Evolutionary conservation across 1,140 invertebrate genomes (phyloP).

Genomic region (Papilio machaon): DNA sequence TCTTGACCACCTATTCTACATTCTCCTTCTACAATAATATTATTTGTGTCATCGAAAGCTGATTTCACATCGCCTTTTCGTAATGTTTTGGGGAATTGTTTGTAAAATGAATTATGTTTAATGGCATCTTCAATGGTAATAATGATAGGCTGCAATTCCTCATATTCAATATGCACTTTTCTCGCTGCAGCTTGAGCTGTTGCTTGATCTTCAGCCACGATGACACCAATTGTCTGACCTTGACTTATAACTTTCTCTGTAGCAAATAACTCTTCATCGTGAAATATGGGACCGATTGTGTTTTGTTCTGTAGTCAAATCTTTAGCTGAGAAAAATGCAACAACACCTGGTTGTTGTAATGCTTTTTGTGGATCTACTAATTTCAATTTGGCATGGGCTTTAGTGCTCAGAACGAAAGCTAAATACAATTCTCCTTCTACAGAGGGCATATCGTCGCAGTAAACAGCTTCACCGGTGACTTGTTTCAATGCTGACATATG

Average conservation of each 20-base stretch:
- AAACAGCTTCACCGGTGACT: slow-evolving; percentile 95
- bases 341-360: slow-evolving; percentile 88
- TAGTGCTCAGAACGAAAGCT: slow-evolving; percentile 90
- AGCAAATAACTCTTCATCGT: slow-evolving; percentile 92
- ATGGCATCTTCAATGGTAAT: slow-evolving; percentile 95
- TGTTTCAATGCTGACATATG: slow-evolving; percentile 95
- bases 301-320: slow-evolving; percentile 87
- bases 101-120: slow-evolving; percentile 87
- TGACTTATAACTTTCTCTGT: slow-evolving; percentile 87
- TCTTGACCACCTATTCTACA: slow-evolving; percentile 95
- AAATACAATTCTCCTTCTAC: slow-evolving; percentile 90
- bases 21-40: slow-evolving; percentile 89
- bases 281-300: slow-evolving; percentile 86
- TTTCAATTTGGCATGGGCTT: slow-evolving; percentile 91
- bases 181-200: slow-evolving; percentile 90
- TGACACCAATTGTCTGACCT: slow-evolving; percentile 90
- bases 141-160: slow-evolving; percentile 89
- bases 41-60: slow-evolving; percentile 86
- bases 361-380: slow-evolving; percentile 88
- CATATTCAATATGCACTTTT: slow-evolving; percentile 90
- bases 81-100: slow-evolving; percentile 83
- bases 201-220: slow-evolving; percentile 88
- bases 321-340: slow-evolving; percentile 88
- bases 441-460: slow-evolving; percentile 94
- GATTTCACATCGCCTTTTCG: slow-evolving; percentile 86